Evolutionary conservation across 2,797 vertebrate species (phyloP).

Genomic region (Esox masquinongy): DNA sequence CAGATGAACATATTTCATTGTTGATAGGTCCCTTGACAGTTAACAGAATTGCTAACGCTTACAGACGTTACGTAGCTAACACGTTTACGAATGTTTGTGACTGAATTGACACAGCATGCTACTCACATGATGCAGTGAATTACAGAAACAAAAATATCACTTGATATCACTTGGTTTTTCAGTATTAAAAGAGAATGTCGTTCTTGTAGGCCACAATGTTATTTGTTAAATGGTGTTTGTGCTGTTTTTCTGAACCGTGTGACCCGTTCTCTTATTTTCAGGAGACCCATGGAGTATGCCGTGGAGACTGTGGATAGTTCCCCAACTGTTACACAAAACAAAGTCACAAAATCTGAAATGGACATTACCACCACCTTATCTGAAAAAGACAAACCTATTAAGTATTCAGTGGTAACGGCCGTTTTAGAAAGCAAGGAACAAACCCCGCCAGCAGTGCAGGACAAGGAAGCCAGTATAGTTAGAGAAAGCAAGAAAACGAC

Average conservation of each 20-base stretch:
- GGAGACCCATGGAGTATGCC: constrained; percentile 87
- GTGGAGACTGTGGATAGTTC: constrained; percentile 76
- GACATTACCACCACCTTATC: constrained; percentile 95
- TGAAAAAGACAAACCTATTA: constrained; percentile 86
- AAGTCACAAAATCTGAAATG: constrained; percentile 53
- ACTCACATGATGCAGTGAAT: too few species aligned
- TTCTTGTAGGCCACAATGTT: neutral
- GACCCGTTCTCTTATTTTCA: constrained; percentile 36
- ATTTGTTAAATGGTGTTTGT: neutral
- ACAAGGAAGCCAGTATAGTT: neutral
- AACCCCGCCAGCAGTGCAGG: neutral
- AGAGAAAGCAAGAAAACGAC: neutral
- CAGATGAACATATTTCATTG: neutral
- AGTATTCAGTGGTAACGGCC: constrained; percentile 87
- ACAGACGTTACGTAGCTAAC: neutral
- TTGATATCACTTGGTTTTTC: neutral
- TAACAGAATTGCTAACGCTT: neutral
- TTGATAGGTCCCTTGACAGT: neutral
- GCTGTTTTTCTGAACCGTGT: neutral
- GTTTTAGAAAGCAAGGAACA: constrained; percentile 81
- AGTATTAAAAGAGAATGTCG: neutral
- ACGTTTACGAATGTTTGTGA: neutral
- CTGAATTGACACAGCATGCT: neutral
- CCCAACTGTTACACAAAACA: constrained; percentile 89
- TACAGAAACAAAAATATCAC: neutral